Evolutionary conservation across 1,140 invertebrate species (phyloP).

Genomic region (Drosophila repleta): DNA sequence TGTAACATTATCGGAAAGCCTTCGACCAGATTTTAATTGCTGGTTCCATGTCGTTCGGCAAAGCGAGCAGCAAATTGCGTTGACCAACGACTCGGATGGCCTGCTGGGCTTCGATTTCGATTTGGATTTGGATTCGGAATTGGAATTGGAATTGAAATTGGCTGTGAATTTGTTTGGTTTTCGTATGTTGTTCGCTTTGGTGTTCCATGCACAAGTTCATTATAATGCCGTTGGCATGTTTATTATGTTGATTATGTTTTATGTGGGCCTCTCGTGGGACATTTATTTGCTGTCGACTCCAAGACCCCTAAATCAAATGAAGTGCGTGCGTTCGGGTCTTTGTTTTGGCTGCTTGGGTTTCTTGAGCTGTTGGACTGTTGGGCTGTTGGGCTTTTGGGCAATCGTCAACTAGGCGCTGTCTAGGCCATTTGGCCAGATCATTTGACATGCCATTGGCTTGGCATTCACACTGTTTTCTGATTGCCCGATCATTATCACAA

Average conservation of each 20-base stretch:
- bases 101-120: constrained; percentile 29
- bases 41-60: constrained; percentile 15
- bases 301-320: constrained; percentile 38
- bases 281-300: background rate
- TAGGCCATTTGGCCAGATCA: constrained; percentile 56
- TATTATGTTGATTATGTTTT: constrained; percentile 41
- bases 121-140: background rate
- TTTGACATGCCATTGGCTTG: constrained; percentile 71
- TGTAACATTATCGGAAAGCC: constrained; percentile 23
- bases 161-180: constrained; percentile 1
- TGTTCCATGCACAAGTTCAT: constrained; percentile 37
- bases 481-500: constrained; percentile 72
- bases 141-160: constrained; percentile 21
- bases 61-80: constrained; percentile 10
- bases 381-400: constrained; percentile 12
- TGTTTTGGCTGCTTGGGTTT: no score
- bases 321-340: constrained; percentile 30
- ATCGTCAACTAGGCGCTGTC: constrained; percentile 48
- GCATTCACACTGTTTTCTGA: constrained; percentile 67
- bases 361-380: no score
- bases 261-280: constrained; percentile 14
- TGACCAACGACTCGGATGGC: constrained; percentile 30
- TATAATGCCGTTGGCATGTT: constrained; percentile 49
- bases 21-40: constrained; percentile 40
- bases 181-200: constrained; percentile 11